Conservation (phyloP, 2,888 invertebrate genomes). For the Tetanocera ferruginea region DNA sequence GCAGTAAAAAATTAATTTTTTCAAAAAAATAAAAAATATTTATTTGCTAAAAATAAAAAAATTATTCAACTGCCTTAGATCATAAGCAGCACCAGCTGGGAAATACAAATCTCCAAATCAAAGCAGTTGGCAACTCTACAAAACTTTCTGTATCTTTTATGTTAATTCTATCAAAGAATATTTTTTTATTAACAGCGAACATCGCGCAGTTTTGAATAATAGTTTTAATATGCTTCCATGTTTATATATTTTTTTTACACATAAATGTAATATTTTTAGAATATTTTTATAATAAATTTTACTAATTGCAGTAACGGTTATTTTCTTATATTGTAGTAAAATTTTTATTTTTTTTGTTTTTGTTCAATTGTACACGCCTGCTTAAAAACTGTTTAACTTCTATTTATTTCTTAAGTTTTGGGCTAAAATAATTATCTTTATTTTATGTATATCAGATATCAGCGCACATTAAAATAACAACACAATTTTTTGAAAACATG, state of each 20-base stretch:
- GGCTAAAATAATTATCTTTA: not conserved
- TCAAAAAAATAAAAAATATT: too few relatives aligned
- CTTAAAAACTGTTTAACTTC: constrained; percentile 33
- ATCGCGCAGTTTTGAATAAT: not conserved
- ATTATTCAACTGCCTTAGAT: too few relatives aligned
- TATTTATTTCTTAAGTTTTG: constrained; percentile 38
- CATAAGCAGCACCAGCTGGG: too few relatives aligned
- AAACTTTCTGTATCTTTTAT: too few relatives aligned
- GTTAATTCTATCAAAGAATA: not conserved
- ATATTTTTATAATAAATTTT: constrained; percentile 8
- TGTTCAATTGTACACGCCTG: constrained; percentile 31
- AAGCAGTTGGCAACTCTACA: too few relatives aligned
- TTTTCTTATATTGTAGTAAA: constrained; percentile 43
- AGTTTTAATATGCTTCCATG: too few relatives aligned
- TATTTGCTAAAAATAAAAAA: too few relatives aligned
- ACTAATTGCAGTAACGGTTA: constrained; percentile 31
- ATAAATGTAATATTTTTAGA: constrained; percentile 5
- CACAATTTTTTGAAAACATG: constrained; percentile 20
- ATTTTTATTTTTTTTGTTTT: constrained; percentile 26
- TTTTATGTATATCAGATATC: not conserved
- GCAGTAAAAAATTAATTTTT: too few relatives aligned
- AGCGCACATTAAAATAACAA: not conserved
- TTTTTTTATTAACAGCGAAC: not conserved
- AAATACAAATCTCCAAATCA: too few relatives aligned
- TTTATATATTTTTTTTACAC: not conserved